Percentiles rank a stretch among this genome's conserved stretches.
Conservation (phyloP, 2,888 invertebrate species). For the Dione juno region DNA sequence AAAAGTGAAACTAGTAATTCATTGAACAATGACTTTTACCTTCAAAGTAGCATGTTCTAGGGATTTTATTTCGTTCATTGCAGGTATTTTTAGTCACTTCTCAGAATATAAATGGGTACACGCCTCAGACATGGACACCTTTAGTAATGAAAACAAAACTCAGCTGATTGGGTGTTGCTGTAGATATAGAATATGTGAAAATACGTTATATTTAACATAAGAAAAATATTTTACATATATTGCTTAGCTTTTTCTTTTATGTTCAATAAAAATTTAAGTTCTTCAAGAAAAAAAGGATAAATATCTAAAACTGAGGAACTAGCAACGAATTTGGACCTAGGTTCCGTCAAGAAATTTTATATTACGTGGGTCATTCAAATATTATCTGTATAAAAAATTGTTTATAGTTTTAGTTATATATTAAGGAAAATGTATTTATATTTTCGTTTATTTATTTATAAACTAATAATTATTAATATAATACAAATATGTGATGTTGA, state of each 20-base stretch:
- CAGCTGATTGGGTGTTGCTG: conserved; percentile 68
- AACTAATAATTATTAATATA: neutral
- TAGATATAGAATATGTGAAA: conserved; percentile 33
- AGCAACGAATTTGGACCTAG: neutral
- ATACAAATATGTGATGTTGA: no score
- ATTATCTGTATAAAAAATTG: conserved; percentile 5
- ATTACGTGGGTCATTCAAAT: conserved; percentile 17
- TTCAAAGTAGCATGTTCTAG: conserved; percentile 98
- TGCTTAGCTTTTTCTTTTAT: neutral
- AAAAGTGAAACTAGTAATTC: neutral
- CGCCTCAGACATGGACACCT: conserved; percentile 41
- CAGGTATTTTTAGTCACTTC: conserved; percentile 38
- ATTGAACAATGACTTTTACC: conserved; percentile 71
- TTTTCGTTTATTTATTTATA: no score
- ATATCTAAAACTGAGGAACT: conserved; percentile 17
- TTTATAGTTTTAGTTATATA: neutral
- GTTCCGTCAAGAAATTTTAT: conserved; percentile 15
- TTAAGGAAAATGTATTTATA: no score
- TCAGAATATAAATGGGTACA: conserved; percentile 34
- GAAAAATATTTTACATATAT: neutral
- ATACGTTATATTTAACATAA: conserved; percentile 5
- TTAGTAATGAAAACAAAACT: conserved; percentile 76
- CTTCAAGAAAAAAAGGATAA: conserved; percentile 1
- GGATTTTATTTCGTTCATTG: conserved; percentile 96
- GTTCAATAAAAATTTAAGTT: neutral